Conservation (phyloP, 2,797 vertebrate genomes). For the Sus cebifrons region DNA sequence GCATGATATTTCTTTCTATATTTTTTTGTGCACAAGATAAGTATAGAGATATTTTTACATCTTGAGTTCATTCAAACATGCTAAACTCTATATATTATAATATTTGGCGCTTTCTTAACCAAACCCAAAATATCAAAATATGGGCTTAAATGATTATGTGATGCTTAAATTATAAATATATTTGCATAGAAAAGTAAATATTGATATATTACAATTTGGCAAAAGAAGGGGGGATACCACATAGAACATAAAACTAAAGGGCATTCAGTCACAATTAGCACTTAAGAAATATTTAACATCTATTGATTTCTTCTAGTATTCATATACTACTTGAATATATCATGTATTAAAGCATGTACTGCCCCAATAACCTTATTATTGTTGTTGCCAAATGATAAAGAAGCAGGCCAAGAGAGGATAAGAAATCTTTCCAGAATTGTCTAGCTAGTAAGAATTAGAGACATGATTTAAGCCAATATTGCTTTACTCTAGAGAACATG, state of each 20-base stretch:
- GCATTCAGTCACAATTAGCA: neutral
- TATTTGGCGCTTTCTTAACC: neutral
- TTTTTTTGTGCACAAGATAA: constrained; percentile 1
- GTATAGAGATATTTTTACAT: neutral
- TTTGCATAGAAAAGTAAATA: constrained; percentile 27
- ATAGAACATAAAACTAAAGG: neutral
- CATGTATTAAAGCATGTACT: neutral
- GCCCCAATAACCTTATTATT: neutral
- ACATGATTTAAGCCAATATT: neutral
- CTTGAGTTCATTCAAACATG: neutral
- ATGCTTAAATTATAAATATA: neutral
- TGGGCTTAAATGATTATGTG: neutral
- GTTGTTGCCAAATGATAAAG: neutral
- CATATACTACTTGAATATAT: neutral
- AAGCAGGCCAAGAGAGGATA: neutral
- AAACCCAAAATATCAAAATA: neutral
- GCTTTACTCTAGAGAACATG: neutral
- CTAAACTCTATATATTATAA: neutral
- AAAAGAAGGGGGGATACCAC: neutral
- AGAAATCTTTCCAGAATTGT: neutral
- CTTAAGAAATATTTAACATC: neutral
- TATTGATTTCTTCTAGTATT: constrained; percentile 5
- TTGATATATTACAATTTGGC: neutral
- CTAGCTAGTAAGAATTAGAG: neutral
- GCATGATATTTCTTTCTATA: neutral